A percentile compares a stretch with the other conserved stretches of the same genome.
Evolutionary conservation across 2,113 vertebrate genomes (phyloP).

Genomic region (Oryzias woworae): DNA sequence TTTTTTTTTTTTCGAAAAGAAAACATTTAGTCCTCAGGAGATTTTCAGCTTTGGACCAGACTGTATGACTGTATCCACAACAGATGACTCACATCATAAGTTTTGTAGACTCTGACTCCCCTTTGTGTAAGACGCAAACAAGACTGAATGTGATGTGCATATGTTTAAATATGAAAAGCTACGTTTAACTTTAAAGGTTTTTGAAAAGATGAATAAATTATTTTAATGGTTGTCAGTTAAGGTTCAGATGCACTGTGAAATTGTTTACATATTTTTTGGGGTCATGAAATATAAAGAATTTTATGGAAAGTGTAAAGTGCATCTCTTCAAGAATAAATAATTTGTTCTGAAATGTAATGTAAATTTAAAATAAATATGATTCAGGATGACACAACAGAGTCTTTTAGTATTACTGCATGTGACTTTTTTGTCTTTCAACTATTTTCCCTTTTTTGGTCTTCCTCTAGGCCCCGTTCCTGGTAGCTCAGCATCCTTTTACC

Average conservation of each 20-base stretch:
- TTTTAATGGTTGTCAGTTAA: conserved; percentile 51
- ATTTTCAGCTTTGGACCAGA: conserved; percentile 14
- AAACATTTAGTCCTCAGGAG: conserved; percentile 15
- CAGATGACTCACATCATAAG: background rate
- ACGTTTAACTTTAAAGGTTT: conserved; percentile 26
- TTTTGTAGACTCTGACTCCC: conserved; percentile 1
- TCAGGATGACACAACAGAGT: conserved; percentile 10
- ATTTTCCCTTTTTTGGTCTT: too few species aligned
- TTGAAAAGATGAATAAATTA: conserved; percentile 30
- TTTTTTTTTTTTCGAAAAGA: conserved; percentile 16
- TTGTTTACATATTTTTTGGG: conserved; percentile 56
- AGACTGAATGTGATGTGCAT: conserved; percentile 57
- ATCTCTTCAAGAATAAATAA: conserved; percentile 17
- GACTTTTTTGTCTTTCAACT: too few species aligned
- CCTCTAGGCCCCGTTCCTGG: too few species aligned
- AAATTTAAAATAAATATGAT: conserved; percentile 45
- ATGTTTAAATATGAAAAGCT: conserved; percentile 27
- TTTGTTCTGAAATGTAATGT: conserved; percentile 42
- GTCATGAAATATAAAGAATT: conserved; percentile 37
- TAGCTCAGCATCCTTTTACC: too few species aligned
- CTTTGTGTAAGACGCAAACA: conserved; percentile 12
- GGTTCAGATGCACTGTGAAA: conserved; percentile 60
- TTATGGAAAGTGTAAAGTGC: conserved; percentile 31
- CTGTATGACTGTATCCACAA: background rate
- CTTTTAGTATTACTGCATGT: background rate